These are phyloP conservation scores for Ellobius talpinus DNA, from an alignment of 2,113 vertebrate genomes.

Conservation along the genomic window DNA sequence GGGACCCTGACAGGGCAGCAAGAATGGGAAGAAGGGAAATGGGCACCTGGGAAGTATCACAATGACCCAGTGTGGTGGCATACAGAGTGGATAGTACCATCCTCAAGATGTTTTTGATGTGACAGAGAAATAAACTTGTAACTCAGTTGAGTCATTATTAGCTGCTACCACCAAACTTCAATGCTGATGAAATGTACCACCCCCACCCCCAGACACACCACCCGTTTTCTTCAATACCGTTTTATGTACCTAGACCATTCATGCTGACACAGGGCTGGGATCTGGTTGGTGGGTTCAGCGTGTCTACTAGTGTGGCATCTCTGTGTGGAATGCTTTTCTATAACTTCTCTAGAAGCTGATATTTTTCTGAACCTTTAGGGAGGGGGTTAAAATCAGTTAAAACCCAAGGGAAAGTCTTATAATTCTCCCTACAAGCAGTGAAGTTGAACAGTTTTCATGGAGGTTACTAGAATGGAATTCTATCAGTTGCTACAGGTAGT, in stretches of 20 bases:
- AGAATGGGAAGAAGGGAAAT: neutral
- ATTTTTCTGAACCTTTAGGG: neutral
- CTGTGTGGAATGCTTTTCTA: neutral
- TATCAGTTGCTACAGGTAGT: neutral
- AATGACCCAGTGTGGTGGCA: fast-evolving
- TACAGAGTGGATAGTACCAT: fast-evolving
- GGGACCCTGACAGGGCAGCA: neutral
- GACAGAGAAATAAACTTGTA: neutral
- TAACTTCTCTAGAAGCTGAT: neutral
- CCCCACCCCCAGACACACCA: neutral
- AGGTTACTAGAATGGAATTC: neutral
- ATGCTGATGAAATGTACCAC: neutral
- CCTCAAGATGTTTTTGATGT: neutral
- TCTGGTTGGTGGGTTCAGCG: neutral
- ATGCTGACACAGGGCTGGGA: neutral
- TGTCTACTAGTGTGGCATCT: neutral
- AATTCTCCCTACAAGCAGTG: neutral
- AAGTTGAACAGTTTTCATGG: neutral
- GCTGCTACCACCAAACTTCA: neutral
- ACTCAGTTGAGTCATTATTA: neutral
- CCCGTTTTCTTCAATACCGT: neutral
- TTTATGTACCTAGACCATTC: neutral
- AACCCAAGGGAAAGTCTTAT: neutral
- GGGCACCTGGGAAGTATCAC: no score
- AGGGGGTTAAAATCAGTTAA: neutral